Percentiles rank a stretch among this genome's conserved stretches.
phyloP scores from a whole-genome alignment of 2,888 invertebrate genomes.

The Chaetogeoica ovagalla region DNA sequence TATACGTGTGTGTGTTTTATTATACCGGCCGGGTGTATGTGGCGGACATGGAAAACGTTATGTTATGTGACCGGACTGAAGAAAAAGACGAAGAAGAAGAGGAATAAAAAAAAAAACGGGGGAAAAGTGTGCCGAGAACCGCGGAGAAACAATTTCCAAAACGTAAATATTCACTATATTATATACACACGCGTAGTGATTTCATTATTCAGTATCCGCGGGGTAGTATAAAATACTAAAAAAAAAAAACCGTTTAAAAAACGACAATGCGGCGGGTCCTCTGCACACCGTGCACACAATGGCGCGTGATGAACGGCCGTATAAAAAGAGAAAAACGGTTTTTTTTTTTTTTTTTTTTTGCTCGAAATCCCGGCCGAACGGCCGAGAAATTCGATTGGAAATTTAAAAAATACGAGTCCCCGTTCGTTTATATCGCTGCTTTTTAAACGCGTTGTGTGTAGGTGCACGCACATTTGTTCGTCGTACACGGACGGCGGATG shows the following conservation, averaged over 20 bases:
- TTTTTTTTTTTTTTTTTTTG: too few species aligned
- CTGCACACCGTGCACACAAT: too few species aligned
- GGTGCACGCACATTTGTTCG: too few species aligned
- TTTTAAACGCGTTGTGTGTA: too few species aligned
- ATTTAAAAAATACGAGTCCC: slow-evolving; percentile 44
- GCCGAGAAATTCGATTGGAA: slow-evolving; percentile 39
- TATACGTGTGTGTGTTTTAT: background rate
- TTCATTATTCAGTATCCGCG: slow-evolving; percentile 45
- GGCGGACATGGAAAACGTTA: background rate
- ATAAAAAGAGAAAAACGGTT: too few species aligned
- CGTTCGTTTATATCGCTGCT: slow-evolving; percentile 6
- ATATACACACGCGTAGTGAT: background rate
- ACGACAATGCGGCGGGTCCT: slow-evolving; percentile 38
- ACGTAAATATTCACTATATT: slow-evolving; percentile 22
- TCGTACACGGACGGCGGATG: too few species aligned
- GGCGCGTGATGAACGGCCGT: too few species aligned
- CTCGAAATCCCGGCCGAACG: too few species aligned
- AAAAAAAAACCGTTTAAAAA: slow-evolving; percentile 49
- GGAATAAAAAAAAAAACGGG: background rate
- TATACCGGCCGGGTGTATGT: background rate
- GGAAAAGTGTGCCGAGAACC: slow-evolving; percentile 12
- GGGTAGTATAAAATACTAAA: slow-evolving; percentile 26
- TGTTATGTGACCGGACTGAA: background rate
- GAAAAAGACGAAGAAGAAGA: too few species aligned
- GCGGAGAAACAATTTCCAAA: slow-evolving; percentile 44